These are phyloP conservation scores for Eudorcas thomsonii DNA, from an alignment of 2,113 vertebrate genomes.

Conservation along the genomic window DNA sequence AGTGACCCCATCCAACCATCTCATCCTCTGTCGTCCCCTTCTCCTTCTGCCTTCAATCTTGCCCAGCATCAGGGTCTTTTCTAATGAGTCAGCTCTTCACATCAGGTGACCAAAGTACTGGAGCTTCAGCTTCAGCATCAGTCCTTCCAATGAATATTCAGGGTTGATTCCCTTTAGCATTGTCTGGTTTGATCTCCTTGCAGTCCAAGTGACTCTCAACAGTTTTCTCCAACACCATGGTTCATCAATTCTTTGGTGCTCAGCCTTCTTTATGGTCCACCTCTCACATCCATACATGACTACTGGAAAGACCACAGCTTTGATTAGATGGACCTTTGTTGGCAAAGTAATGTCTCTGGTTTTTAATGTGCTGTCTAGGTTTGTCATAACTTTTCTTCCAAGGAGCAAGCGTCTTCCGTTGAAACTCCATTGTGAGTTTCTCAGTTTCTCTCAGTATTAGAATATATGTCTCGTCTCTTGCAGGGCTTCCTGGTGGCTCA, in stretches of 20 bases:
- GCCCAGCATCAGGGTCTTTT: not conserved
- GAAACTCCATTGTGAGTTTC: not conserved
- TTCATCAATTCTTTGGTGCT: not conserved
- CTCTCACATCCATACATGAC: not conserved
- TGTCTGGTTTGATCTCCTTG: not conserved
- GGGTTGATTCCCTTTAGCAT: not conserved
- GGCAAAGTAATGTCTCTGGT: not conserved
- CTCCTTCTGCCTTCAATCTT: not conserved
- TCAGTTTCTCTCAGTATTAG: not conserved
- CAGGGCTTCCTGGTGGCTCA: not conserved
- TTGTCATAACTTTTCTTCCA: not conserved
- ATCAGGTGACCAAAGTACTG: not conserved
- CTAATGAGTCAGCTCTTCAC: not conserved
- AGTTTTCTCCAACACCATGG: not conserved
- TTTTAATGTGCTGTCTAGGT: not conserved
- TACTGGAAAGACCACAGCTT: not conserved
- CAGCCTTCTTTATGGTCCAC: not conserved
- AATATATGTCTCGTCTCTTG: not conserved
- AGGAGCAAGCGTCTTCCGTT: not conserved
- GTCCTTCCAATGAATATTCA: not conserved
- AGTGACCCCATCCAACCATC: not conserved
- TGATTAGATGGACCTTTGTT: not conserved
- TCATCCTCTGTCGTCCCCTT: not conserved
- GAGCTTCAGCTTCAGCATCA: not conserved
- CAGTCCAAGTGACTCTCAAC: not conserved